Evolutionary conservation across 2,888 invertebrate genomes (phyloP).

Genomic region (Sarcophaga caerulescens): DNA sequence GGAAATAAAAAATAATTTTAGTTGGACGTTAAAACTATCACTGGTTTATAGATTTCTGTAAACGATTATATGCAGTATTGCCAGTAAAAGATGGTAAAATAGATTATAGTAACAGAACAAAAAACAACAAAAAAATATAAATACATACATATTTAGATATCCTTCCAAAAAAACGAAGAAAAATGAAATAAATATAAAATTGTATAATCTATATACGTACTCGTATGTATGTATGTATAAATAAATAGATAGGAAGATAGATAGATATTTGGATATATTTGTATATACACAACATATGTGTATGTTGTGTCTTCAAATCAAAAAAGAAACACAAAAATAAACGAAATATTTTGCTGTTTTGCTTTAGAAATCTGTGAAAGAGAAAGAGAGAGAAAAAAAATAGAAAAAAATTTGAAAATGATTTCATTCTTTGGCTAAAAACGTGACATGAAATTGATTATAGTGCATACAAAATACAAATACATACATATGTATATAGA

Average conservation of each 20-base stretch:
- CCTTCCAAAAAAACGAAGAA: too few relatives aligned
- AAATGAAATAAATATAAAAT: background rate
- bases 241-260: constrained; percentile 27
- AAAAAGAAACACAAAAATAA: constrained; percentile 34
- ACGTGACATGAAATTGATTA: constrained; percentile 75
- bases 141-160: too few relatives aligned
- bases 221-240: background rate
- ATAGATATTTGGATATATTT: background rate
- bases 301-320: background rate
- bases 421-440: constrained; percentile 73
- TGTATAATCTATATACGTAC: background rate
- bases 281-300: too few relatives aligned
- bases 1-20: too few relatives aligned
- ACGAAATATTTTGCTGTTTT: constrained; percentile 40
- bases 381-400: background rate
- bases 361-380: background rate
- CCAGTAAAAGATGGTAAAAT: constrained; percentile 59
- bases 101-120: constrained; percentile 38
- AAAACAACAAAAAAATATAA: constrained; percentile 6
- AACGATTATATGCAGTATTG: constrained; percentile 56
- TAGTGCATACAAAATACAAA: constrained; percentile 21
- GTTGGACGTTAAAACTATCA: background rate
- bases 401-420: constrained; percentile 71
- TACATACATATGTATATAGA: background rate
- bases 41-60: constrained; percentile 13